Percentiles rank a stretch among this genome's conserved stretches.
Conservation (phyloP, 2,113 vertebrate genomes). For the Alectura lathami region DNA sequence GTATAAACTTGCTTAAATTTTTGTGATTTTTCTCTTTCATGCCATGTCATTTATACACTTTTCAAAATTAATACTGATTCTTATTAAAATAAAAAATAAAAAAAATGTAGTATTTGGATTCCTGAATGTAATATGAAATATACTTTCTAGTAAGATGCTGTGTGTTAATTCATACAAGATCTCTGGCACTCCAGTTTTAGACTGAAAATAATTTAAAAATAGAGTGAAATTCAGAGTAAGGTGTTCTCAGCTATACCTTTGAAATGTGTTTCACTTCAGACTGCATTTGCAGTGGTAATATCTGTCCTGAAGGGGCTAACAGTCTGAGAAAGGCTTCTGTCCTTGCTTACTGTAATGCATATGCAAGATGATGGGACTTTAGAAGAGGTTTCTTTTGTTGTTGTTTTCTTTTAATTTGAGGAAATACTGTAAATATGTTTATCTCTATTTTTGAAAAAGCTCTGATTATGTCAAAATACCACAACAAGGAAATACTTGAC, state of each 20-base stretch:
- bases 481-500: slow-evolving; percentile 9
- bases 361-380: neutral
- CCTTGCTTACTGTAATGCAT: neutral
- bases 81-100: neutral
- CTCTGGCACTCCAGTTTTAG: neutral
- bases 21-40: neutral
- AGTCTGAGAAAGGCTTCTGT: neutral
- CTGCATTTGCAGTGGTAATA: neutral
- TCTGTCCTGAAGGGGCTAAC: neutral
- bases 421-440: neutral
- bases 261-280: neutral
- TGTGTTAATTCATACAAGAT: neutral
- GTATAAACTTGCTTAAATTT: neutral
- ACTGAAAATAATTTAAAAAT: neutral
- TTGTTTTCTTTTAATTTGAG: neutral
- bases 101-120: neutral
- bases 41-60: neutral
- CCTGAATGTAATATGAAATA: neutral
- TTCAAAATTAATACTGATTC: neutral
- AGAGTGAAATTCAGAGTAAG: neutral
- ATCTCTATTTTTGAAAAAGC: slow-evolving; percentile 40
- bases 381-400: neutral
- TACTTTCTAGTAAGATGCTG: neutral
- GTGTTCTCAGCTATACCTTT: neutral
- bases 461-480: slow-evolving; percentile 47